phyloP scores from a whole-genome alignment of 35 echinoderm and acorn worm species.

The Ptychodera flava region DNA sequence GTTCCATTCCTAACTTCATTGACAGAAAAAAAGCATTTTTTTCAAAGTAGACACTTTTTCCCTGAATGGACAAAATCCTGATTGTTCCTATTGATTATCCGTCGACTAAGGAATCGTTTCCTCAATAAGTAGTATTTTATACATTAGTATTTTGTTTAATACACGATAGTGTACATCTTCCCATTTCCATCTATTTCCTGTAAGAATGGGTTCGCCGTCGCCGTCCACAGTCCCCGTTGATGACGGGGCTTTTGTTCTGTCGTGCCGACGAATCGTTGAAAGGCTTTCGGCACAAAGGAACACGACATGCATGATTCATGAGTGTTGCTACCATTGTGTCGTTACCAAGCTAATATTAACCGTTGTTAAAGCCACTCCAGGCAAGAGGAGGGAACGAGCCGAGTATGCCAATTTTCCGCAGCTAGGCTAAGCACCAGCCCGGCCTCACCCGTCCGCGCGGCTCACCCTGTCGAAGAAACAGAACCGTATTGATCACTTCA shows the following conservation, averaged over 20 bases:
- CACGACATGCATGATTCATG: background rate
- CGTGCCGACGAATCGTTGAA: background rate
- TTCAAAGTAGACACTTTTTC: background rate
- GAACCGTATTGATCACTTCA: too few relatives aligned
- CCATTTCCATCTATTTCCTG: background rate
- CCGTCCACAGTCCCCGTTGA: background rate
- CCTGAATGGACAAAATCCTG: background rate
- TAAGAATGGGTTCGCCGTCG: background rate
- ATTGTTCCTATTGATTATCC: background rate
- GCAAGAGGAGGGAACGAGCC: background rate
- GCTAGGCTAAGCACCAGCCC: too few relatives aligned
- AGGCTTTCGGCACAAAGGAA: background rate
- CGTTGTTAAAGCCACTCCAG: background rate
- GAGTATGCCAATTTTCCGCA: too few relatives aligned
- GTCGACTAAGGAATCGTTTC: background rate
- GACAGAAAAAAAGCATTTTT: background rate
- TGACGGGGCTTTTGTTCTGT: background rate
- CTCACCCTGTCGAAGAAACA: too few relatives aligned
- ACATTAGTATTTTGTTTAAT: background rate
- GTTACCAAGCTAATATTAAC: background rate
- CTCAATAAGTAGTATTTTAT: background rate
- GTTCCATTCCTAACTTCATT: background rate
- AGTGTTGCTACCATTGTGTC: background rate
- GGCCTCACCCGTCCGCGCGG: too few relatives aligned
- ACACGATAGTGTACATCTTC: background rate